phyloP scores from a whole-genome alignment of 2,113 vertebrate genomes.

The Shinisaurus crocodilurus region DNA sequence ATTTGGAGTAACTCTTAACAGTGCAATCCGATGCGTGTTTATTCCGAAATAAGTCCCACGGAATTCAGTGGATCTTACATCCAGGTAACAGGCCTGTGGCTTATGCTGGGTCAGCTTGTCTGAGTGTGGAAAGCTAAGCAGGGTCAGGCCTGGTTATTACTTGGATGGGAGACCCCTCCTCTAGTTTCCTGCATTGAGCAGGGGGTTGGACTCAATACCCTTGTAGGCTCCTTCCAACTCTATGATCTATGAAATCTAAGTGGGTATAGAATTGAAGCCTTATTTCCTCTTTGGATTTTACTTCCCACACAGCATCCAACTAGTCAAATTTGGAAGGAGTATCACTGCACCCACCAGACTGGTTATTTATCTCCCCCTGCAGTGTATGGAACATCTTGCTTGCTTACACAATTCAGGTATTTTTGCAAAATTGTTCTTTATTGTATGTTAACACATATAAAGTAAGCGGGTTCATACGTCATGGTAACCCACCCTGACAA shows the following conservation, averaged over 20 bases:
- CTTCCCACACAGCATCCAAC: background rate
- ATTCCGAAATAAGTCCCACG: background rate
- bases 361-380: background rate
- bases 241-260: too few species aligned
- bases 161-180: too few species aligned
- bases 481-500: too few species aligned
- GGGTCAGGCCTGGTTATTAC: too few species aligned
- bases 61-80: background rate
- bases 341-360: background rate
- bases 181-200: too few species aligned
- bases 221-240: too few species aligned
- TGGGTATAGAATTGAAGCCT: background rate
- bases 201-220: too few species aligned
- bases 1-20: background rate
- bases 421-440: background rate
- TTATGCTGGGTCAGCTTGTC: too few species aligned
- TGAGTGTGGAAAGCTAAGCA: too few species aligned
- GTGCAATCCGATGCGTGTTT: background rate
- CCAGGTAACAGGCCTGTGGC: too few species aligned
- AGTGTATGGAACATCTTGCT: background rate
- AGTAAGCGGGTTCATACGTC: too few species aligned
- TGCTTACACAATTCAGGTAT: background rate
- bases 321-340: background rate
- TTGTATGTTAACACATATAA: background rate
- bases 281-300: background rate